Evolutionary conservation across 2,797 vertebrate genomes (phyloP).

Genomic region (Ptychadena robeensis): DNA sequence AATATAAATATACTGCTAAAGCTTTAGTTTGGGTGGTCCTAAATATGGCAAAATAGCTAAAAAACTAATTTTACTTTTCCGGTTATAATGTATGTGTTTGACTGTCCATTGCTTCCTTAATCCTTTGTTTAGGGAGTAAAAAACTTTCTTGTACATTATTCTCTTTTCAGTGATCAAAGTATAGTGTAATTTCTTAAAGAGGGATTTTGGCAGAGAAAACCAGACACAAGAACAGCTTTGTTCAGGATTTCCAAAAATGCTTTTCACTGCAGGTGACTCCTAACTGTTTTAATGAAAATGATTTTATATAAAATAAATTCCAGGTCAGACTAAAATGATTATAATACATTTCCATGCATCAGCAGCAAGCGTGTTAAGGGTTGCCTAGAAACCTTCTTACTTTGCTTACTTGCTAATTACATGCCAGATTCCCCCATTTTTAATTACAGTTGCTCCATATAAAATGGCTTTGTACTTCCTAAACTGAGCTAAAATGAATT

Average conservation of each 20-base stretch:
- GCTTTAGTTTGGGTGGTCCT: too few relatives aligned
- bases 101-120: neutral
- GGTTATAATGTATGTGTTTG: too few relatives aligned
- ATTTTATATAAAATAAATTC: constrained; percentile 19
- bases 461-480: constrained; percentile 28
- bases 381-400: constrained; percentile 45
- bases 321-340: constrained; percentile 4
- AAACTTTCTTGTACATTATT: constrained; percentile 30
- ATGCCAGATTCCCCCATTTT: constrained; percentile 23
- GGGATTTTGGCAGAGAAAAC: constrained; percentile 16
- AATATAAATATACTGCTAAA: too few relatives aligned
- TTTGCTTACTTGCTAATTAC: constrained; percentile 50
- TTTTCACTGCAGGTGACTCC: neutral
- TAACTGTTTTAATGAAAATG: constrained; percentile 25
- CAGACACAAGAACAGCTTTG: constrained; percentile 47
- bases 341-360: neutral
- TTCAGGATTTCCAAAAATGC: constrained; percentile 41
- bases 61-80: too few relatives aligned
- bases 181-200: constrained; percentile 27
- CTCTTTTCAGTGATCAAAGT: constrained; percentile 34
- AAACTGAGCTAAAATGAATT: constrained; percentile 38
- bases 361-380: constrained; percentile 38
- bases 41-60: too few relatives aligned
- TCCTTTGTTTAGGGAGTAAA: neutral
- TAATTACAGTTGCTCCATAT: constrained; percentile 53